These are phyloP conservation scores for Hydropsyche tenuis DNA, from an alignment of 1,140 invertebrate species.

Conservation along the genomic window DNA sequence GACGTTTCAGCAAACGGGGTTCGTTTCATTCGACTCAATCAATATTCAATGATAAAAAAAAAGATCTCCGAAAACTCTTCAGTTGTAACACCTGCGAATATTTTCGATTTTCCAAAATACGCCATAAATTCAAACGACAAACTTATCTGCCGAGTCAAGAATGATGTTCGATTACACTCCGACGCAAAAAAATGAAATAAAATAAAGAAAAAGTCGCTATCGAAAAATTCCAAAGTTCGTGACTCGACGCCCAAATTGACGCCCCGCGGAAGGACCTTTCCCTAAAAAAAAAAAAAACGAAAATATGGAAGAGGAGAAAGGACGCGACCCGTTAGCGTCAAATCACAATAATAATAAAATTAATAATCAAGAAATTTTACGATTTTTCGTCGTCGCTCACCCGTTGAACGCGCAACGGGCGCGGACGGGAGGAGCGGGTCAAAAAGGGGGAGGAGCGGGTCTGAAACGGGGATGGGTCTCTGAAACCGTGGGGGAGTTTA, in stretches of 20 bases:
- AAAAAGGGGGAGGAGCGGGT: background rate
- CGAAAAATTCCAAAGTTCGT: conserved; percentile 8
- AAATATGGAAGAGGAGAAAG: background rate
- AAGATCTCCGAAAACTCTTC: too few species aligned
- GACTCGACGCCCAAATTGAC: background rate
- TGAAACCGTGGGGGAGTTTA: background rate
- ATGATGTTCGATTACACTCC: too few species aligned
- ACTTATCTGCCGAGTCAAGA: too few species aligned
- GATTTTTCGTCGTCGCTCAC: conserved; percentile 37
- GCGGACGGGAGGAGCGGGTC: too few species aligned
- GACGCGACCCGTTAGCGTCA: conserved; percentile 36
- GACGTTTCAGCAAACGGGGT: too few species aligned
- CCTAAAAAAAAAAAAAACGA: background rate
- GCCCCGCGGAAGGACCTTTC: too few species aligned
- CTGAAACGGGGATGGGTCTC: background rate
- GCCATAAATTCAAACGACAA: too few species aligned
- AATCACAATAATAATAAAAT: conserved; percentile 46
- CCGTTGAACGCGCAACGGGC: background rate
- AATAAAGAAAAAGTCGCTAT: background rate
- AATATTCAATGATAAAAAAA: too few species aligned
- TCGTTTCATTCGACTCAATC: too few species aligned
- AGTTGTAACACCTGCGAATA: too few species aligned
- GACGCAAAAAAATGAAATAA: too few species aligned
- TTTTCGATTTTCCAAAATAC: too few species aligned
- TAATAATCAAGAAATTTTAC: conserved; percentile 37